Base-by-base conservation (phyloP, 2,797 vertebrate genomes). In the Enteromius unitaeniatus region DNA sequence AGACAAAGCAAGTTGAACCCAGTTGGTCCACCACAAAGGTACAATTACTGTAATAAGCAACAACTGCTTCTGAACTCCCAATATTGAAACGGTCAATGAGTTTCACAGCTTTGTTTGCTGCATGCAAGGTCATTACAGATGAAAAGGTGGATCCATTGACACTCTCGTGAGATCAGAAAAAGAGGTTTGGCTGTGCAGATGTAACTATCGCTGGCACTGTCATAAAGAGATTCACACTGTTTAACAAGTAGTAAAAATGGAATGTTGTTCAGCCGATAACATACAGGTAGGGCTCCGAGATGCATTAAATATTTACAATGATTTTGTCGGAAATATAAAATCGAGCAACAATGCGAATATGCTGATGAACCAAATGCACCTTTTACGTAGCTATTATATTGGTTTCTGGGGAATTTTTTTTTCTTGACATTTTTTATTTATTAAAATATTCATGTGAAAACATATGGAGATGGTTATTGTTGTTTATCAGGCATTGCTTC, bases 21-120 rank as follows among this genome's bases (percentile, higher is more conserved):
- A 62, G 69, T 68, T 65, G 28, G 4, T 10, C 42, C 75, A 28
- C 42, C 68, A 85, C 81, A 91, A 88, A 91, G 69, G 47, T 72
- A 67, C 75, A 81, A 81, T 77, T 89, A 84, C 23, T 42, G 47
- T 79, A 65, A 82, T 51, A 78, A 78, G n/a, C 65, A 76, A 78
- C 85, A 83, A 83, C 74, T 87, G 79, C 68, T 85, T 91, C 84
- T 86, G 81, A 86, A 26, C 23, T 6, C 78, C 70, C 77, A 86
- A 34, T 88, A 90, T 84, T 78, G 4, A 81, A 88, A 85, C 83
- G 55, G 75, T 53, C 8, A 69, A 69, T 72, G 68, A 84, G 60
- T 83, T 84, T 80, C 77, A 53, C 17, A 13, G 86, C 86, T 89
- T 87, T 88, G 87, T 81, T 86, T 86, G 83, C 81, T 45, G 84